Evolutionary conservation across 1,140 invertebrate genomes (phyloP).

Genomic region (Chelonus insularis): DNA sequence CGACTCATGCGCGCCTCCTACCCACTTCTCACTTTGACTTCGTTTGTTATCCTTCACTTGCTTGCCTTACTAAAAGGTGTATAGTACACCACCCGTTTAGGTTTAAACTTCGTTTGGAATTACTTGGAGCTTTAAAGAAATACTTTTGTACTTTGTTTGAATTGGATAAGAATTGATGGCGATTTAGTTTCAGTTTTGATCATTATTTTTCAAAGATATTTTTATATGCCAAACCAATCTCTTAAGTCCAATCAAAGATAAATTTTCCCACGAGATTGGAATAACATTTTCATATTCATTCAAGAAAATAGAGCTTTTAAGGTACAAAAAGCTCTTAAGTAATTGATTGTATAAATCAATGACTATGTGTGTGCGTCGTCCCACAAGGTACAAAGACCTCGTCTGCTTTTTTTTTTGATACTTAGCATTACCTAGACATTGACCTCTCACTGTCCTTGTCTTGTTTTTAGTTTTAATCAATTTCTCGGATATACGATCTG

Average conservation of each 20-base stretch:
- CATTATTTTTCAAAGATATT: too few relatives aligned
- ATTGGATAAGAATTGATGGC: too few relatives aligned
- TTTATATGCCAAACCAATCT: too few relatives aligned
- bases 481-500: background rate
- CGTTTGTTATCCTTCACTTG: background rate
- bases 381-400: constrained; percentile 18
- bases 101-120: too few relatives aligned
- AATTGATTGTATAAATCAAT: constrained; percentile 34
- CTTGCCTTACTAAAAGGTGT: background rate
- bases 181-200: too few relatives aligned
- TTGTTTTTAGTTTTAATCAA: background rate
- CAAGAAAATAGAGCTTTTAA: background rate
- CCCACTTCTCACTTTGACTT: background rate
- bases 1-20: background rate
- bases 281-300: too few relatives aligned
- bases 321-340: constrained; percentile 27
- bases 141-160: too few relatives aligned
- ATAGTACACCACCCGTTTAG: background rate
- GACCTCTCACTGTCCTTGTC: background rate
- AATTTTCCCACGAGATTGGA: too few relatives aligned
- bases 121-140: too few relatives aligned
- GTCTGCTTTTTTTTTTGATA: constrained; percentile 1
- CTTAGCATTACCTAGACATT: background rate
- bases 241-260: too few relatives aligned
- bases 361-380: constrained; percentile 6